Base-by-base conservation (phyloP, 37 sponge, comb jelly and placozoan genomes). In the Haliclona indistincta region DNA sequence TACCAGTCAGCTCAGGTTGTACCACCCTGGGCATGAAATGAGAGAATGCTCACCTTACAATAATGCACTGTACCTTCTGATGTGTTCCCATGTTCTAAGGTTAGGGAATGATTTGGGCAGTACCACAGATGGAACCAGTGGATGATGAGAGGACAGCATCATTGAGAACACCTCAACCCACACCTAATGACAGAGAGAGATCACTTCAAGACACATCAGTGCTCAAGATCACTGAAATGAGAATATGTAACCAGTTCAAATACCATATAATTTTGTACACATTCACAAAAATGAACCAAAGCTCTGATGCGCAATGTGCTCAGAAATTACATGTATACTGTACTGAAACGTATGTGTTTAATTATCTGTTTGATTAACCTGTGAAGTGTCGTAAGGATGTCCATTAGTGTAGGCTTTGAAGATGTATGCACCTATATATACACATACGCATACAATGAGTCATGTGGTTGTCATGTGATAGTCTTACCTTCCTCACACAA, bases 331-430 rank as follows among this genome's bases (percentile, higher is more conserved):
- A 62, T 20, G 10, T 23, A 25, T 25, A 61, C 6, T 29, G 52
- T 10, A 69, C 53, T 51, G 6, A 11, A n/a, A n/a, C n/a, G 3
- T 55, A 36, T 2, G 36, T 35, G 2, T 3, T 67, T 32, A 2
- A 85, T 80, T n/a, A n/a, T n/a, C n/a, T n/a, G n/a, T n/a, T n/a
- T n/a, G n/a, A n/a, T n/a, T n/a, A n/a, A n/a, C n/a, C 58, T 83
- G 80, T 38, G 88, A 83, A 10, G 93, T 92, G 62, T 92, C 88
- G 41, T 88, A 92, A 30, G 93, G 93, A 52, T 92, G 93, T 44
- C 93, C 93, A 88, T 87, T 88, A 64, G 63, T 84, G 56, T 92
- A 92, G 41, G 85, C 68, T 65, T 88, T 92, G 76, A 81, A 92
- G 22, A 92, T 0, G 38, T 87, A 91, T 6, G 54, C 75, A 75